Evolutionary conservation across 2,888 invertebrate species (phyloP).

Genomic region (Rhamnusium bicolor): DNA sequence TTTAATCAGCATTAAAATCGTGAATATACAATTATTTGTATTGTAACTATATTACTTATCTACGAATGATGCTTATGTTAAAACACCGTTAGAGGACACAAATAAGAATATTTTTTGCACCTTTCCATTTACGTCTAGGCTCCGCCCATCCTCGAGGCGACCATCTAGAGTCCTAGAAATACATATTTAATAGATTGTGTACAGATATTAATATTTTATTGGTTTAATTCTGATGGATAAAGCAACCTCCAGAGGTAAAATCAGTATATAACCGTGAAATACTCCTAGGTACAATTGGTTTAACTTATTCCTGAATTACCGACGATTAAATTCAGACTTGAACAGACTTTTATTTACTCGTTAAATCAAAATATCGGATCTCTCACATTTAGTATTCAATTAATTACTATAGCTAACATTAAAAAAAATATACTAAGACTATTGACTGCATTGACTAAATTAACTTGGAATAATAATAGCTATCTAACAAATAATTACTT

Average conservation of each 20-base stretch:
- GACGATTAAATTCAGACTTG: too few species aligned
- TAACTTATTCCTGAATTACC: too few species aligned
- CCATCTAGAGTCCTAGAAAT: constrained; percentile 20
- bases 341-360: too few species aligned
- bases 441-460: too few species aligned
- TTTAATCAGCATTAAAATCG: too few species aligned
- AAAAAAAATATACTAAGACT: too few species aligned
- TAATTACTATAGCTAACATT: too few species aligned
- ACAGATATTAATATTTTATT: constrained; percentile 21
- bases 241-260: background rate
- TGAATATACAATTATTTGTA: too few species aligned
- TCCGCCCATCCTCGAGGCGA: constrained; percentile 15
- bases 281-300: background rate
- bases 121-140: background rate
- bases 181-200: constrained; percentile 9
- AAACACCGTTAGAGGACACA: constrained; percentile 4
- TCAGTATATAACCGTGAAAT: background rate
- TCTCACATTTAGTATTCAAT: too few species aligned
- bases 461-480: too few species aligned
- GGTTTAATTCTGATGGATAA: constrained; percentile 10
- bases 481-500: too few species aligned
- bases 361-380: too few species aligned
- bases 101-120: constrained; percentile 5
- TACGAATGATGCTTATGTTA: background rate
- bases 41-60: background rate